phyloP scores from a whole-genome alignment of 2,797 vertebrate species.

The Esox masquinongy region DNA sequence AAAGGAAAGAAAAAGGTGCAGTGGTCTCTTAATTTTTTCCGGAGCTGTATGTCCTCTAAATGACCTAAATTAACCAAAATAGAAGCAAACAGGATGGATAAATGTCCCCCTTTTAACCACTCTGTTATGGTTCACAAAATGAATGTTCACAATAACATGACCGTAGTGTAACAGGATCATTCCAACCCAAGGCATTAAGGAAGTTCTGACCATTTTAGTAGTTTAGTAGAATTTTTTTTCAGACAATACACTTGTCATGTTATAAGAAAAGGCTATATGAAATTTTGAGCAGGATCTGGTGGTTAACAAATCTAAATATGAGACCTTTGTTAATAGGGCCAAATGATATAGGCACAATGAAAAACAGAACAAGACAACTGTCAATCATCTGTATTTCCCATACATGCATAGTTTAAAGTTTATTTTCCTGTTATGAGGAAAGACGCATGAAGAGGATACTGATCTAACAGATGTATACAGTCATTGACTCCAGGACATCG shows the following conservation, averaged over 20 bases:
- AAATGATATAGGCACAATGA: not conserved
- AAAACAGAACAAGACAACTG: not conserved
- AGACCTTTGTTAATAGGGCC: not conserved
- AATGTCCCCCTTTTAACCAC: not conserved
- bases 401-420: not conserved
- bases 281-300: not conserved
- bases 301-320: not conserved
- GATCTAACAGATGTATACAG: constrained; percentile 1
- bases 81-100: not conserved
- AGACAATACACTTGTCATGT: not conserved
- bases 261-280: not conserved
- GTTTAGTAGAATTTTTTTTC: not conserved
- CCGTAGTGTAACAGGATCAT: not conserved
- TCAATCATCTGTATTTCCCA: not conserved
- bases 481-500: not conserved
- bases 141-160: not conserved
- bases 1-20: too few species aligned
- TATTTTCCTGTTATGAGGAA: not conserved
- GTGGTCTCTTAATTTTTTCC: too few species aligned
- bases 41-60: too few species aligned
- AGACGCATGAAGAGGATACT: not conserved
- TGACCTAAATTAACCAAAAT: not conserved
- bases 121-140: not conserved
- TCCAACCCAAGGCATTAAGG: not conserved
- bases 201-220: too few species aligned